Conservation (phyloP, 2,797 vertebrate genomes). For the Peromyscus attwateri region DNA sequence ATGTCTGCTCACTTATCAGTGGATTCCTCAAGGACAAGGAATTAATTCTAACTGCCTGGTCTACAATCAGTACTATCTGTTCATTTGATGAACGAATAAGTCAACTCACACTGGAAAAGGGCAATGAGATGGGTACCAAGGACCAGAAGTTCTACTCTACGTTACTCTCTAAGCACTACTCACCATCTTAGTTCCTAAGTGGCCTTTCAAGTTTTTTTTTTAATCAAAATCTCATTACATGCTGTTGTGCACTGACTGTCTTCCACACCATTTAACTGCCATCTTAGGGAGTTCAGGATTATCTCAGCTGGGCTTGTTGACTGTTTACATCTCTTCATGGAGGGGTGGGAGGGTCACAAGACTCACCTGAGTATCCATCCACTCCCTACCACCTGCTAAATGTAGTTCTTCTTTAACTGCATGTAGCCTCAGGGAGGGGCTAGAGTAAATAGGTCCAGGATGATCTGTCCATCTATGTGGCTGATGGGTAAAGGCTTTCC, state of each 20-base stretch:
- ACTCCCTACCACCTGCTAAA: background rate
- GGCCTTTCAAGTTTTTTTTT: background rate
- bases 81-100: background rate
- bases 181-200: background rate
- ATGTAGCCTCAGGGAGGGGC: background rate
- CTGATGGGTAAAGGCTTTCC: background rate
- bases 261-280: background rate
- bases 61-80: background rate
- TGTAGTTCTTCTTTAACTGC: background rate
- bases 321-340: background rate
- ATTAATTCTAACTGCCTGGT: background rate
- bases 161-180: slow-evolving; percentile 16
- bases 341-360: background rate
- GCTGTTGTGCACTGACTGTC: background rate
- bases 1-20: background rate
- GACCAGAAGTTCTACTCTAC: background rate
- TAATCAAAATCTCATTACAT: background rate
- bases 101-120: background rate
- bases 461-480: background rate
- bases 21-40: background rate
- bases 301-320: background rate
- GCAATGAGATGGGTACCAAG: background rate
- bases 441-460: background rate
- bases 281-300: background rate
- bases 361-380: background rate